Base-by-base conservation (phyloP, 2,888 invertebrate genomes). In the Andricus curvator region DNA sequence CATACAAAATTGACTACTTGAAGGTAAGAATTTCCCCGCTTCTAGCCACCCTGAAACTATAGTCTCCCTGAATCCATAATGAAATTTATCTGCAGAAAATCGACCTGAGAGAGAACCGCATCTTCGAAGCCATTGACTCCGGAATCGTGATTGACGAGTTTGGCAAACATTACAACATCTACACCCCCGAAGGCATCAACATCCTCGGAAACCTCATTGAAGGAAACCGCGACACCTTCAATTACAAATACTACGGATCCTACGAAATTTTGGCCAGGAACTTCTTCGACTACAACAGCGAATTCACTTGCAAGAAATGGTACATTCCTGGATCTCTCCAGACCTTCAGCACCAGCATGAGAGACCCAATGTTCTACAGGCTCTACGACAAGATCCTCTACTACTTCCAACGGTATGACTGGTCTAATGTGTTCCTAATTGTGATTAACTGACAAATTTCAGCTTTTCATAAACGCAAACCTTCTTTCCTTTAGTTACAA, bases 311-410 rank as follows among this genome's bases (percentile, higher is more conserved):
- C 86, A 91, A 93, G 84, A 89, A 92, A 88, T 90, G 94, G 84
- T 90, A 94, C 33, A 91, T 94, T 0, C 96, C 96, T 15, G 95
- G 95, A 77, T 94, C 93, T 1, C 92, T 96, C 85, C 95, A 96
- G 88, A 94, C 95, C 87, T 95, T 94, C 90, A 95, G 95, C 89
- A 96, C 96, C 17, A 94, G 94, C 77, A 91, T 96, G 83, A 94
- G 96, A 80, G 96, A 96, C 88, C 96, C 96, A 8, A 95, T 95
- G 25, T 96, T 95, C 94, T 96, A 95, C 93, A 94, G 95, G 91
- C 93, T 96, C 82, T 94, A 94, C 94, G 95, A 95, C 90, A 95
- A 94, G 84, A 94, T 96, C 83, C 91, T 94, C 79, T 92, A 94
- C 81, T 96, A 95, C 94, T 90, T 90, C 89, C 65, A 86, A 65